Percentiles rank a stretch among this genome's conserved stretches.
Conservation (phyloP, 92 coral and sea anemone genomes). For the Heliopora coerulea region DNA sequence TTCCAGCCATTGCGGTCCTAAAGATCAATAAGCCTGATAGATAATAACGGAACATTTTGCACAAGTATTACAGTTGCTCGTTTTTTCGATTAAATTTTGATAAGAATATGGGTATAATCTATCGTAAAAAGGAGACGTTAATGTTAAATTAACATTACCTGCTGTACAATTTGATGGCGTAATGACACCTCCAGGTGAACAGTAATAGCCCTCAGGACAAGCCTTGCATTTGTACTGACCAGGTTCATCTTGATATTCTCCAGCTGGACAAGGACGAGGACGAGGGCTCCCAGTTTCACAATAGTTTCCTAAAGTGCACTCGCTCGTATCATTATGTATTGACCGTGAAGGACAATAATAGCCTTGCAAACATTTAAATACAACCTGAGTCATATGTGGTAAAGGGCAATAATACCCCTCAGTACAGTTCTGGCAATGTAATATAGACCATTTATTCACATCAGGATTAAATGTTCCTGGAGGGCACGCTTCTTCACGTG, state of each 20-base stretch:
- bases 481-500: constrained; percentile 77
- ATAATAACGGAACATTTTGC: too few relatives aligned
- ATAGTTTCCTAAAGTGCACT: constrained; percentile 74
- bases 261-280: constrained; percentile 76
- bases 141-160: constrained; percentile 40
- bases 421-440: constrained; percentile 84
- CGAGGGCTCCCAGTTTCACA: constrained; percentile 80
- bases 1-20: too few relatives aligned
- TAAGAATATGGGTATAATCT: too few relatives aligned
- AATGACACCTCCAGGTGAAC: constrained; percentile 78
- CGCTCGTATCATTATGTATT: constrained; percentile 72
- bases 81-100: too few relatives aligned
- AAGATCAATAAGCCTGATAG: too few relatives aligned
- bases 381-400: constrained; percentile 73
- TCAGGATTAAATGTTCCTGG: constrained; percentile 83
- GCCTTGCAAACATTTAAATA: constrained; percentile 96
- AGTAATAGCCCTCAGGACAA: constrained; percentile 77
- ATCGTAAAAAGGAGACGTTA: too few relatives aligned
- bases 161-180: constrained; percentile 82
- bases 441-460: constrained; percentile 63
- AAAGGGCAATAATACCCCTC: constrained; percentile 91
- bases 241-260: constrained; percentile 82
- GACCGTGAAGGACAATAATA: constrained; percentile 95
- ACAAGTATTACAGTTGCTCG: too few relatives aligned
- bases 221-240: constrained; percentile 77